A percentile compares a stretch with the other conserved stretches of the same genome.
Conservation (phyloP, 2,888 invertebrate genomes). For the Ditylenchus weischeri region DNA sequence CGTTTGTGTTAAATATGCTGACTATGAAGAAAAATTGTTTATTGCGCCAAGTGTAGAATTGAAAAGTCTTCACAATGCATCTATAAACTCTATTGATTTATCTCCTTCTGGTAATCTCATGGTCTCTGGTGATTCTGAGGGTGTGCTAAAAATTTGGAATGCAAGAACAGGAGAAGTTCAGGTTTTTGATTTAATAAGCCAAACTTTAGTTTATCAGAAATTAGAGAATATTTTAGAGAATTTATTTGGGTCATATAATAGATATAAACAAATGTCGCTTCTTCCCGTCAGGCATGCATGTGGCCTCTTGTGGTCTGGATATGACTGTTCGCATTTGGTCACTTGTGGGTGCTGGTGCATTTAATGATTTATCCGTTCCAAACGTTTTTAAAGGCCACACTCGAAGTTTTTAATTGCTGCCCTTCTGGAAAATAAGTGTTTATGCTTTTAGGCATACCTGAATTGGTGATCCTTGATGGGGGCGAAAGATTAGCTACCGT, state of each 20-base stretch:
- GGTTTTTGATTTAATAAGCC: slow-evolving; percentile 5
- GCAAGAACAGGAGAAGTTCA: slow-evolving; percentile 17
- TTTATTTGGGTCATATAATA: slow-evolving; percentile 69
- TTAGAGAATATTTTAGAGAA: slow-evolving; percentile 51
- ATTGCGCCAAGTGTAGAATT: slow-evolving; percentile 27
- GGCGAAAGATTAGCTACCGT: neutral
- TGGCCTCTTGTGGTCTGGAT: slow-evolving; percentile 71
- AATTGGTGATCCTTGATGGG: slow-evolving; percentile 2
- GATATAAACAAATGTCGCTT: slow-evolving; percentile 70
- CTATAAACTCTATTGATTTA: slow-evolving; percentile 23
- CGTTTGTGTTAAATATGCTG: neutral
- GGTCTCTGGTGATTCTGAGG: slow-evolving; percentile 23
- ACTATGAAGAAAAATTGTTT: slow-evolving; percentile 15
- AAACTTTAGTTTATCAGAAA: neutral
- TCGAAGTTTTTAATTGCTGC: neutral
- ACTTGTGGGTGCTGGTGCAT: slow-evolving; percentile 66
- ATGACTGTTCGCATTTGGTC: slow-evolving; percentile 72
- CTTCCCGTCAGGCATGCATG: slow-evolving; percentile 72
- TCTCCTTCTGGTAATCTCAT: slow-evolving; percentile 26
- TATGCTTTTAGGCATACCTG: slow-evolving; percentile 4
- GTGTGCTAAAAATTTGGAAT: slow-evolving; percentile 29
- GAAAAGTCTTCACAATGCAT: slow-evolving; percentile 19
- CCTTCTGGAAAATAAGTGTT: neutral
- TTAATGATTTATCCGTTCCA: too few species aligned
- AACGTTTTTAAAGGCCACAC: slow-evolving; percentile 1